Evolutionary conservation across 2,797 vertebrate species (phyloP).

Genomic region (Oryzias dopingdopingensis): DNA sequence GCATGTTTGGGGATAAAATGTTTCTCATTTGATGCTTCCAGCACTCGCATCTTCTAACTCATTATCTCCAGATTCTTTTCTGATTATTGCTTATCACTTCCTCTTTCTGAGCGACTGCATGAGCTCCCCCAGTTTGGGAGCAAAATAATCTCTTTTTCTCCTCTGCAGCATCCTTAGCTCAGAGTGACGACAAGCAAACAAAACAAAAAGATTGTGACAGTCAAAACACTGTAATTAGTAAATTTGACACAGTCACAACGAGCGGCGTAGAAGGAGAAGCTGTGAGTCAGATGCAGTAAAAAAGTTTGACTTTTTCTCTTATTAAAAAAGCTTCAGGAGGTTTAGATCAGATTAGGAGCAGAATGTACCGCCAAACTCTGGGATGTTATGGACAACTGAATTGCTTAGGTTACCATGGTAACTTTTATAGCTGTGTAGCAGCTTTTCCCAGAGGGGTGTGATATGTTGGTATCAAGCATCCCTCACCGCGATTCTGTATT

Average conservation of each 20-base stretch:
- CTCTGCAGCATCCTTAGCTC: neutral
- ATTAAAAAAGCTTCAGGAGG: neutral
- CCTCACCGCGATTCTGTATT: neutral
- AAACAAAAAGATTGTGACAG: neutral
- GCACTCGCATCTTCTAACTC: neutral
- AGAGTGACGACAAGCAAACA: neutral
- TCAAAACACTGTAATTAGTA: neutral
- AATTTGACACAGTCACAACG: neutral
- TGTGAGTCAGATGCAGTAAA: neutral
- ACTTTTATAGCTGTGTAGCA: neutral
- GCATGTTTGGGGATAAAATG: neutral
- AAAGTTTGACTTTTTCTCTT: neutral
- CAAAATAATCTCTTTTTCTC: slow-evolving; percentile 5
- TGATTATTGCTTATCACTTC: neutral
- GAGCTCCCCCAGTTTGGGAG: neutral
- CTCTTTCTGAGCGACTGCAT: neutral
- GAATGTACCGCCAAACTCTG: neutral
- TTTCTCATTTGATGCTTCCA: slow-evolving; percentile 6
- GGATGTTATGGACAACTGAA: neutral
- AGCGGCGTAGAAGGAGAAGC: neutral
- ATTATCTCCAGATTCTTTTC: slow-evolving; percentile 13
- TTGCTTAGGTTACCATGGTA: slow-evolving; percentile 7
- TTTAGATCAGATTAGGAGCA: neutral
- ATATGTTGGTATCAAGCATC: neutral
- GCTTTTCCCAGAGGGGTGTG: neutral